Evolutionary conservation across 2,113 vertebrate species (phyloP), one percentile per base, ranked within the genome.

Genomic region (Scytalopus superciliaris): DNA sequence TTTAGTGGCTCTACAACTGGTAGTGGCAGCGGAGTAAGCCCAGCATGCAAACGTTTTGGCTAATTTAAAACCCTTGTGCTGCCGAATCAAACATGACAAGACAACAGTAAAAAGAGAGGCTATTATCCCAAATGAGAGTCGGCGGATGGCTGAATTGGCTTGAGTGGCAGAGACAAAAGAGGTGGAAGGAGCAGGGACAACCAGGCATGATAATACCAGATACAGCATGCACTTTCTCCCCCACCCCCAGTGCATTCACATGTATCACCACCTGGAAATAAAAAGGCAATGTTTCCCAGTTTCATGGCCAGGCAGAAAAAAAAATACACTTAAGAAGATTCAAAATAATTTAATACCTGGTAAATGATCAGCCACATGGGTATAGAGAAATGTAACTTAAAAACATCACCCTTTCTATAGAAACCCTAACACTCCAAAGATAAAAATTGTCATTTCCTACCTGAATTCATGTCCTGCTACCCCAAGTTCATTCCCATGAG

Each of bases 41-140:
- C 97, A 98, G 98, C 96, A 89, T 94, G 97, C 92, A 96, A 95
- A 97, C 84, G 7, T 94, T 98, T 97, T 89, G 95, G 96, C 98
- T 98, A 96, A 98, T 98, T 98, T 98, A 98, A 98, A 98, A 97
- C 93, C 97, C 96, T 98, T 84, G 95, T 95, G 97, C 94, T 84
- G 96, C 88, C 19, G 95, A 98, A 98, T 98, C 98, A 97, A 98
- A 98, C 95, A 95, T 97, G 98, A 98, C 97, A 98, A 97, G 97
- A 96, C 93, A 93, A 90, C 81, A 94, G 96, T 95, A 96, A 97
- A 97, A 97, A 96, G 97, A 97, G 95, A 98, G 94, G 96, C 97
- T 98, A 97, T 98, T 97, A 98, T 97, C 93, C 96, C 94, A 96
- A 97, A 97, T 93, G 97, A 97, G 97, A 97, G 97, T 90, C 27